Evolutionary conservation across 1,140 invertebrate genomes (phyloP).

Genomic region (Drosophila kepulauana): DNA sequence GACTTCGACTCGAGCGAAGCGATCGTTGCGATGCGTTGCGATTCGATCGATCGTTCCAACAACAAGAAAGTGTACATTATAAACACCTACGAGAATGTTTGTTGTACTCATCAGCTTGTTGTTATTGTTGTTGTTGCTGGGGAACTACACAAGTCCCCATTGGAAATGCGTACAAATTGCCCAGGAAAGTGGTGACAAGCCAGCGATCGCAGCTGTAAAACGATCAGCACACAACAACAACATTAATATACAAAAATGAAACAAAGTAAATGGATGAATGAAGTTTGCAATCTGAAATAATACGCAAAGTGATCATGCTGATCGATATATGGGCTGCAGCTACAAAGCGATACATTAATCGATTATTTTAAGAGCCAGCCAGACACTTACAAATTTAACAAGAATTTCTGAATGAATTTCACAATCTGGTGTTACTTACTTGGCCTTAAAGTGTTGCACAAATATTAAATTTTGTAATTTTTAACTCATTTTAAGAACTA

Average conservation of each 20-base stretch:
- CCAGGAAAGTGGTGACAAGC: constrained; percentile 78
- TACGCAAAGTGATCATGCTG: constrained; percentile 28
- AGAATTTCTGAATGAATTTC: background rate
- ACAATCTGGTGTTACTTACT: background rate
- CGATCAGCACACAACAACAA: constrained; percentile 31
- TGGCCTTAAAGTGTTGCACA: background rate
- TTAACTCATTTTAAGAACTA: background rate
- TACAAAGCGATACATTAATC: constrained; percentile 24
- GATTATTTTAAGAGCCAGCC: constrained; percentile 9
- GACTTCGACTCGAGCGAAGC: background rate
- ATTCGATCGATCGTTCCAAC: constrained; percentile 46
- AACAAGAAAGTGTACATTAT: constrained; percentile 79
- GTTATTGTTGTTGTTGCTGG: constrained; percentile 35
- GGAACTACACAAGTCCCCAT: constrained; percentile 58
- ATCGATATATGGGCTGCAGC: constrained; percentile 43
- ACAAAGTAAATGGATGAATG: constrained; percentile 62
- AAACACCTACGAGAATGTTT: constrained; percentile 79
- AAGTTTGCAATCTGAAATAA: constrained; percentile 19
- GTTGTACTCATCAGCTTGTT: constrained; percentile 25
- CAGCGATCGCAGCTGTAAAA: constrained; percentile 46
- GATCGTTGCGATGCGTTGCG: constrained; percentile 27
- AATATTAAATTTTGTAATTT: background rate
- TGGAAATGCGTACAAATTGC: constrained; percentile 80
- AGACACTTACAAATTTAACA: background rate
- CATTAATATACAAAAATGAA: constrained; percentile 38